Evolutionary conservation across 1,140 invertebrate species (phyloP), one percentile per base, ranked within the genome.

Genomic region (Drosophila murphyi): DNA sequence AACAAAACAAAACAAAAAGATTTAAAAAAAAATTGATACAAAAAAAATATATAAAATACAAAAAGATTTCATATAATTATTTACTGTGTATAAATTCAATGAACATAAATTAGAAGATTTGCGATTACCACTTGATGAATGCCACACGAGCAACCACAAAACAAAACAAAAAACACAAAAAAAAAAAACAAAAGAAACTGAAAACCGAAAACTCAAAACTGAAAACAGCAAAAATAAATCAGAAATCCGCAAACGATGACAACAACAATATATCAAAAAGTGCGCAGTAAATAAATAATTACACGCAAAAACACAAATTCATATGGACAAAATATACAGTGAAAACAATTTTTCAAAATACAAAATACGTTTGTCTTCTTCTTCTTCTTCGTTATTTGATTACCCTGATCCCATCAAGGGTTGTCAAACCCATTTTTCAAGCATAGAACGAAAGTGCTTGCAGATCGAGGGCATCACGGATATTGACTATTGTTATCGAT

Each of bases 51-150:
- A 75, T 60, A 74, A 68, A 64, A n/a, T 43, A 8, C 35, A 72
- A 34, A 32, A 81, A 82, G 63, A 81, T 76, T 80, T 80, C 78
- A 80, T 76, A 78, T 79, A 76, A 71, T 72, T 76, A 81, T 77
- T 64, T 81, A 67, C 48, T 67, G 78, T 78, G 75, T 74, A 59
- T 73, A 61, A 81, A 81, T 77, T 82, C 62, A 68, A 73, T 69
- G 57, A 59, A 69, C 60, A 74, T 78, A 37, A 82, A 73, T 47
- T 78, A 82, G 63, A 82, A 28, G 6, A 34, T 74, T 64, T 60
- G 62, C 73, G 77, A 82, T 61, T 65, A 69, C 61, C 72, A 61
- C 52, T 65, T 60, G 59, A 78, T 76, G 73, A 76, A 77, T 39
- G 76, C 68, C 65, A 77, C 65, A 76, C 65, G 20, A 45, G 45